Evolutionary conservation across 2,888 invertebrate genomes (phyloP), one percentile per base, ranked within the genome.

Genomic region (Yponomeuta cagnagella): DNA sequence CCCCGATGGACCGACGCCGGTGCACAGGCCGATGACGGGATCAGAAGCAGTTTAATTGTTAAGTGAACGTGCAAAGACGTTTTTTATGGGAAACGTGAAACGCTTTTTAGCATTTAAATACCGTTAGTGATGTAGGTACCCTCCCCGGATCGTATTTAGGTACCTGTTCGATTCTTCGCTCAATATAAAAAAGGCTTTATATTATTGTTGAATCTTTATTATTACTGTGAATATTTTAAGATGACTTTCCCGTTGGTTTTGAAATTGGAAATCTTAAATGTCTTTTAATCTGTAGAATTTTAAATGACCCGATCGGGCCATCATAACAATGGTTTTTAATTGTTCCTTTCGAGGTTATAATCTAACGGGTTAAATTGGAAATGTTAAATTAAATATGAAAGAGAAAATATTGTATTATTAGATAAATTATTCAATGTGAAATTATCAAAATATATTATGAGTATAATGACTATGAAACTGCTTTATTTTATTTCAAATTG

Each of bases 181-280:
- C 90, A 91, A 90, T 81, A 88, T 89, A 83, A 88, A 89, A 23
- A 83, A 58, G 52, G 92, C 91, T 91, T 91, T 90, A 90, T 88
- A 89, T 91, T 90, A 90, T 87, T 89, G 89, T 91, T 90, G 79
- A 82, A 80, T 82, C 87, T 87, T 89, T 86, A 77, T 12, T 52
- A 52, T 52, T 52, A 52, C 15, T 58, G 52, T 58, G 2, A 58
- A 58, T 58, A 58, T 58, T 58, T 8, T 58, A 15, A 58, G 52
- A 12, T 58, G 52, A 15, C 2, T 15, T 58, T 58, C 52, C 52
- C 15, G 52, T 15, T 15, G 15, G 15, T 15, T 58, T 15, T 58
- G 15, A 58, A 58, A 86, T 10, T 52, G 52, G 52, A 52, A 58
- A 6, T 15, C 79, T 68, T 31, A 43, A 43, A 68, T 68, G 33